Evolutionary conservation across 2,888 invertebrate species (phyloP).

Genomic region (Leptarthrus brevirostris): DNA sequence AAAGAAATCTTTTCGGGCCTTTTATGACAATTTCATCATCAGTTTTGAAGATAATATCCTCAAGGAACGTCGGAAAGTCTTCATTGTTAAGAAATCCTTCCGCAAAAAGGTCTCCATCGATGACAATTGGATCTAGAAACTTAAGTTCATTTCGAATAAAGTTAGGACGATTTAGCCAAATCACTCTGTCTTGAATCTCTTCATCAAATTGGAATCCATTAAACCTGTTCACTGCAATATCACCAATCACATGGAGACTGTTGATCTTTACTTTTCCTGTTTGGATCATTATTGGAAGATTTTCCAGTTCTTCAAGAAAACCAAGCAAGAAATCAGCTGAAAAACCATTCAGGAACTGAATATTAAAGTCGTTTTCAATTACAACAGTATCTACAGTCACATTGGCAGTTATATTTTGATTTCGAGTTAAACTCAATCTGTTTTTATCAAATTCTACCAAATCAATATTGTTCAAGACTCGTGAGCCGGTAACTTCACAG

Average conservation of each 20-base stretch:
- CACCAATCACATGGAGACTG: conserved; percentile 62
- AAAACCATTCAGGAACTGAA: conserved; percentile 65
- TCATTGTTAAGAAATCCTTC: conserved; percentile 63
- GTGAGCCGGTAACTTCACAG: conserved; percentile 63
- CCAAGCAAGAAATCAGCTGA: conserved; percentile 60
- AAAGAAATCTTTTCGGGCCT: conserved; percentile 60
- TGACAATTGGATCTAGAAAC: conserved; percentile 59
- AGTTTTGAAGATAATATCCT: conserved; percentile 66
- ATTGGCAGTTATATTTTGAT: conserved; percentile 59
- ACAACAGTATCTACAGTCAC: conserved; percentile 61
- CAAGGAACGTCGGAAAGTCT: conserved; percentile 63
- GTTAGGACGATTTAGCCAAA: conserved; percentile 66
- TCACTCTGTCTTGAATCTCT: conserved; percentile 62
- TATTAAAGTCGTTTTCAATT: conserved; percentile 60
- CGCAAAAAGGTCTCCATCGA: conserved; percentile 59
- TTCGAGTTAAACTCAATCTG: conserved; percentile 60
- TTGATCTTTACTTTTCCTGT: conserved; percentile 66
- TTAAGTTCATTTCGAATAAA: conserved; percentile 59
- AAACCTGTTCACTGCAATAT: conserved; percentile 61
- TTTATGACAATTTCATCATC: conserved; percentile 57
- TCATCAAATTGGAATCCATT: conserved; percentile 61
- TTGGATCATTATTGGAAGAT: conserved; percentile 62
- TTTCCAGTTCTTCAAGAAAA: conserved; percentile 60
- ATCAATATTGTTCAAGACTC: conserved; percentile 61
- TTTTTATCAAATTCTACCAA: conserved; percentile 61